These are phyloP conservation scores for Sepiola atlantica DNA, from an alignment of 2,888 invertebrate genomes.

Conservation along the genomic window DNA sequence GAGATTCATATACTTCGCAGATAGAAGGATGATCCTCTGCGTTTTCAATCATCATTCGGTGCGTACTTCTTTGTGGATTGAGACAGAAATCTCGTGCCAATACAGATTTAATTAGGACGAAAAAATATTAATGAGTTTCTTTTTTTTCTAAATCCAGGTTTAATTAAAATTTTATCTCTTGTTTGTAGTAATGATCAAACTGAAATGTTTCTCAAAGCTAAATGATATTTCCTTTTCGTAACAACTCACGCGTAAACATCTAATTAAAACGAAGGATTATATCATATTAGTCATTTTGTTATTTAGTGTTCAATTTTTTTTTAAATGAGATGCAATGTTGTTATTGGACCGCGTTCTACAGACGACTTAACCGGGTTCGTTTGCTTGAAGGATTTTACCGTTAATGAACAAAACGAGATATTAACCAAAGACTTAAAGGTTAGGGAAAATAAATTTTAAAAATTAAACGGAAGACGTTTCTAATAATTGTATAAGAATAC, in stretches of 20 bases:
- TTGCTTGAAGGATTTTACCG: neutral
- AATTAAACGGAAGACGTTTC: too few species aligned
- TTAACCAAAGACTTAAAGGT: neutral
- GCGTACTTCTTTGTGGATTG: neutral
- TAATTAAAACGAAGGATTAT: neutral
- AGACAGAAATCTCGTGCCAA: neutral
- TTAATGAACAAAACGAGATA: neutral
- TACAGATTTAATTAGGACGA: neutral
- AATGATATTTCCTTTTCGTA: neutral
- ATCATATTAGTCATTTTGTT: neutral
- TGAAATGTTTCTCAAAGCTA: constrained; percentile 20
- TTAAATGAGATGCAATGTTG: neutral
- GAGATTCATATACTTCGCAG: too few species aligned
- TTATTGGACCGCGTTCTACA: too few species aligned
- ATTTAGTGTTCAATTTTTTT: neutral
- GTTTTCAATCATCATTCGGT: too few species aligned
- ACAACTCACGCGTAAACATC: neutral
- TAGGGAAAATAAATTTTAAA: too few species aligned
- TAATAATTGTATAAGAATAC: too few species aligned
- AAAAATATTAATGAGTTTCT: neutral
- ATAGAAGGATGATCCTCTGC: too few species aligned
- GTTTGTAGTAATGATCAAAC: neutral
- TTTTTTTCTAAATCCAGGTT: neutral
- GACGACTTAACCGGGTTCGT: neutral
- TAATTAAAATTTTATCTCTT: constrained; percentile 1